phyloP scores from a whole-genome alignment of 1,140 invertebrate genomes.

The Centruroides sculpturatus region DNA sequence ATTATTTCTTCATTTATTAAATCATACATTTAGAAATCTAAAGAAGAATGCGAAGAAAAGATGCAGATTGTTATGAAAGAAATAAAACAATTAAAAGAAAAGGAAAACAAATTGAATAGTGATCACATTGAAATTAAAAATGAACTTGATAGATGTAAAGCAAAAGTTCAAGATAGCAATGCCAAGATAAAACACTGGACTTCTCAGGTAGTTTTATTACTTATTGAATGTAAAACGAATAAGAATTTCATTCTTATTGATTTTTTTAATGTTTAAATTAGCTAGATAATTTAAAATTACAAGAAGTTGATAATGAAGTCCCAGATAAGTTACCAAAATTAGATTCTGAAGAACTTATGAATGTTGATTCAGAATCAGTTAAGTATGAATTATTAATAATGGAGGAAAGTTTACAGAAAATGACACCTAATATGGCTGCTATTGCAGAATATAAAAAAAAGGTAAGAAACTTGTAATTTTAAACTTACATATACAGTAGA shows the following conservation, averaged over 20 bases:
- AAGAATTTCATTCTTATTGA: conserved; percentile 4
- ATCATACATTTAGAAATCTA: conserved; percentile 13
- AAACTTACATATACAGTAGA: too few species aligned
- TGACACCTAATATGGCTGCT: conserved; percentile 62
- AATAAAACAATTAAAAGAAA: conserved; percentile 39
- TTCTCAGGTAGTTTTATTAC: conserved; percentile 24
- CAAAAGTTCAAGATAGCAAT: conserved; percentile 46
- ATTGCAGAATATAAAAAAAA: conserved; percentile 55
- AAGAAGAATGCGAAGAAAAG: conserved; percentile 30
- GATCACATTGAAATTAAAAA: conserved; percentile 60
- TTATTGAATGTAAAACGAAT: too few species aligned
- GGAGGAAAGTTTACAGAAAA: conserved; percentile 48
- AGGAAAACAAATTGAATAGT: conserved; percentile 46
- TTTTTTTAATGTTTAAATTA: conserved; percentile 20
- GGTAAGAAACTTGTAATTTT: conserved; percentile 22
- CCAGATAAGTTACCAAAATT: conserved; percentile 29
- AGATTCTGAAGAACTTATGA: conserved; percentile 50
- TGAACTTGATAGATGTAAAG: conserved; percentile 47
- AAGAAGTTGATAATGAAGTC: conserved; percentile 42
- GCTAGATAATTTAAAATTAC: conserved; percentile 47
- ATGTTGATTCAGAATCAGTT: conserved; percentile 41
- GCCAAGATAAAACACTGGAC: conserved; percentile 32
- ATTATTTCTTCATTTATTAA: too few species aligned
- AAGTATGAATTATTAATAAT: conserved; percentile 45
- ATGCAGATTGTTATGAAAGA: conserved; percentile 44